phyloP scores from a whole-genome alignment of 2,113 vertebrate genomes.

The Grus americana region DNA sequence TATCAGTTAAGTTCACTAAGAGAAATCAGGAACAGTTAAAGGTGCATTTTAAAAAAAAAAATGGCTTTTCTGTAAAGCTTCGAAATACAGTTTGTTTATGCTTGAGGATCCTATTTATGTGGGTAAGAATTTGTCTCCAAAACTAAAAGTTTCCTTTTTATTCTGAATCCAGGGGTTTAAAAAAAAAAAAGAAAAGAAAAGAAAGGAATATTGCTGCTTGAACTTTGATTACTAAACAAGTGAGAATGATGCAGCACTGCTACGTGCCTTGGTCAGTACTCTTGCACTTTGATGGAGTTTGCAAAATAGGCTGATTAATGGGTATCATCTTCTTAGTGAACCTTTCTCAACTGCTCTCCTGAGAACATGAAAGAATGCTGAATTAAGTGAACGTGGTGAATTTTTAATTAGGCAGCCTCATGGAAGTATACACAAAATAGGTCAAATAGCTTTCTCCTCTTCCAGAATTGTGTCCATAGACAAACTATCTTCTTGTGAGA shows the following conservation, averaged over 20 bases:
- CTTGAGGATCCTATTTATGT: neutral
- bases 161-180: neutral
- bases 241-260: neutral
- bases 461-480: neutral
- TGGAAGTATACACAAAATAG: neutral
- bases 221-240: neutral
- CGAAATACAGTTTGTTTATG: neutral
- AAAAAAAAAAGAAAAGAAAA: too few species aligned
- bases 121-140: neutral
- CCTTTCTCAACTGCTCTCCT: neutral
- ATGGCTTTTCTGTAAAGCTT: neutral
- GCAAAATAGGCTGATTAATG: neutral
- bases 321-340: neutral
- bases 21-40: neutral
- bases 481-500: neutral
- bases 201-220: neutral
- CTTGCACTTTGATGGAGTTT: neutral
- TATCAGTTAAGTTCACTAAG: neutral
- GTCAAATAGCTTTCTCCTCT: neutral
- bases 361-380: neutral
- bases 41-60: neutral
- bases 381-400: conserved; percentile 13
- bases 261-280: neutral
- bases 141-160: neutral
- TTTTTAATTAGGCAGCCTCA: conserved; percentile 4